Base-by-base conservation (phyloP, 2,888 invertebrate genomes). In the Pycnomerus fuliginosus region DNA sequence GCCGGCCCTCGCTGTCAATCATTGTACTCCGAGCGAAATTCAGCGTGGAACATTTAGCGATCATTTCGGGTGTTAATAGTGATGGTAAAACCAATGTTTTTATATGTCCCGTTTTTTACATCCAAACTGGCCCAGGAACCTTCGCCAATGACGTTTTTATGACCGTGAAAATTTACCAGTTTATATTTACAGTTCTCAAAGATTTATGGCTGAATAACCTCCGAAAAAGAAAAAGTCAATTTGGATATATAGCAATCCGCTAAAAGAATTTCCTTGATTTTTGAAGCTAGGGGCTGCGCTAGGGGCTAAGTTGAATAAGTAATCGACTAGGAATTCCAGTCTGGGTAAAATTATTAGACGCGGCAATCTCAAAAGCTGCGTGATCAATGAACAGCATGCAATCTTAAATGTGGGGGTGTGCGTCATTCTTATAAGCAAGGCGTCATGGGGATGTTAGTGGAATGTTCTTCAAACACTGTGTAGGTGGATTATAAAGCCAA, bases 1-100 rank as follows among this genome's bases (percentile, higher is more conserved):
- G 66, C 60, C 63, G 63, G 65, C 69, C 68, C 69, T 64, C 59
- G 61, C 67, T 72, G 72, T 71, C 72, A 72, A 72, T 72, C 72
- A 71, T 70, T 56, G 61, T 57, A 20, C 8, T 20, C 8, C 53
- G 58, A 56, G 52, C 58, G 53, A 51, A 54, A 52, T 44, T 55
- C 52, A 48, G 54, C 58, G 54, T 57, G 55, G 56, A 61, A 62
- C 61, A 58, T 60, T 58, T 56, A 60, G 53, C 60, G 58, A 55
- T 57, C 55, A 55, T 53, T 54, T 44, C 53, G 40, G 44, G 53
- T 52, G 55, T 52, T 57, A 57, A 59, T 56, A 55, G 56, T 38
- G n/a, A n/a, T n/a, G n/a, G n/a, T n/a, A n/a, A n/a, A n/a, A n/a
- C n/a, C n/a, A n/a, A n/a, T n/a, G n/a, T n/a, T n/a, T n/a, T n/a